Evolutionary conservation across 2,888 invertebrate species (phyloP).

Genomic region (Drosophila mayaguana): DNA sequence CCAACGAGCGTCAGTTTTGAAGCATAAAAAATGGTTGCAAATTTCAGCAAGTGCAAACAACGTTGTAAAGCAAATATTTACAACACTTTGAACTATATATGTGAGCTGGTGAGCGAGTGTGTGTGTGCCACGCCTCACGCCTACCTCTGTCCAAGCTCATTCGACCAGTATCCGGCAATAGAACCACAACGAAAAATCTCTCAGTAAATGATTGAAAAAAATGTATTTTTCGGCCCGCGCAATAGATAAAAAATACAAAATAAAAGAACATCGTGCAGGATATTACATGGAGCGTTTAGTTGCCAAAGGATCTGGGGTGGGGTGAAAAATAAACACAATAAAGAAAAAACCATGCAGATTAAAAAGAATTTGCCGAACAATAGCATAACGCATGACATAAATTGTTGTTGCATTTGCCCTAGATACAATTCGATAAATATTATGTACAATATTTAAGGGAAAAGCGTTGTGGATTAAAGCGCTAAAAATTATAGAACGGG

Average conservation of each 20-base stretch:
- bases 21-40: constrained; percentile 67
- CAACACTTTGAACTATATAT: constrained; percentile 69
- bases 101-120: neutral
- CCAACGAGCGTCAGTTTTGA: constrained; percentile 39
- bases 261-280: constrained; percentile 46
- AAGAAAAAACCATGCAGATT: neutral
- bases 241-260: constrained; percentile 13
- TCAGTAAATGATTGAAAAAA: constrained; percentile 70
- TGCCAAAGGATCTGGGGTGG: constrained; percentile 51
- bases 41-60: constrained; percentile 75
- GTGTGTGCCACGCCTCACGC: constrained; percentile 18
- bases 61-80: constrained; percentile 75
- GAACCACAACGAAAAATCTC: constrained; percentile 62
- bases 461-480: neutral
- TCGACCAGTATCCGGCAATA: constrained; percentile 51
- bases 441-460: neutral
- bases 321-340: constrained; percentile 7
- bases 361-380: constrained; percentile 3
- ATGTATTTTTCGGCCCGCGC: constrained; percentile 39
- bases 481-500: neutral
- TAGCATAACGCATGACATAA: constrained; percentile 11
- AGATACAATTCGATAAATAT: neutral
- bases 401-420: constrained; percentile 5
- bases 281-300: constrained; percentile 56
- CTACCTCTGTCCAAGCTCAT: constrained; percentile 26